Evolutionary conservation across 2,888 invertebrate species (phyloP), one percentile per base, ranked within the genome.

Genomic region (Athalia rosae): DNA sequence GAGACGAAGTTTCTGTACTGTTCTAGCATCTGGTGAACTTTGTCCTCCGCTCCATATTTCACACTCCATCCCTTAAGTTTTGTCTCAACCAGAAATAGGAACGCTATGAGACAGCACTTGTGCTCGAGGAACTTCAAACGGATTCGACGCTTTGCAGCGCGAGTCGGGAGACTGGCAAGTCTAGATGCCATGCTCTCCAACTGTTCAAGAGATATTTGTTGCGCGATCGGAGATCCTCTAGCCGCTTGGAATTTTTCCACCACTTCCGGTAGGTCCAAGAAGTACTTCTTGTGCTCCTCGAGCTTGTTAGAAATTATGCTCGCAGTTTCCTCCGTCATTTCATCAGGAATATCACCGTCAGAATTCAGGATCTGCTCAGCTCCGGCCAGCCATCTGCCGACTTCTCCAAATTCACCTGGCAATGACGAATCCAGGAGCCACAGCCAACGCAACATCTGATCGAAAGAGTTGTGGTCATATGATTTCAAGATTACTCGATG

Each of bases 1-100:
- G 96, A 96, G 59, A 97, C 97, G 89, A 97, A 97, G 91, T 96
- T 97, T 85, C 95, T 94, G 87, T 97, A 97, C 88, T 97, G 97
- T 83, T 97, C 96, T 88, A 97, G 90, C 89, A 97, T 93, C 87
- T 95, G 95, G 87, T 94, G 93, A 41, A 96, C 97, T 89, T 95
- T 94, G 80, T 96, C 95, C 84, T 96, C 93, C 76, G 93, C 92
- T 61, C 97, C 97, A 87, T 96, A 98, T 90, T 97, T 98, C 50
- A 95, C 94, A 80, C 95, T 96, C 98, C 98, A 98, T 71, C 93
- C 92, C 87, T 95, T 94, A 83, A 98, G 92, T 90, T 98, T 98
- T 79, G 94, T 95, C 91, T 98, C 98, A 58, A 98, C 95, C 81
- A 97, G 92, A 89, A 96, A 96, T 78, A 98, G 93, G 91, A 98